Conservation (phyloP, 2,888 invertebrate species). For the Stramonita haemastoma region DNA sequence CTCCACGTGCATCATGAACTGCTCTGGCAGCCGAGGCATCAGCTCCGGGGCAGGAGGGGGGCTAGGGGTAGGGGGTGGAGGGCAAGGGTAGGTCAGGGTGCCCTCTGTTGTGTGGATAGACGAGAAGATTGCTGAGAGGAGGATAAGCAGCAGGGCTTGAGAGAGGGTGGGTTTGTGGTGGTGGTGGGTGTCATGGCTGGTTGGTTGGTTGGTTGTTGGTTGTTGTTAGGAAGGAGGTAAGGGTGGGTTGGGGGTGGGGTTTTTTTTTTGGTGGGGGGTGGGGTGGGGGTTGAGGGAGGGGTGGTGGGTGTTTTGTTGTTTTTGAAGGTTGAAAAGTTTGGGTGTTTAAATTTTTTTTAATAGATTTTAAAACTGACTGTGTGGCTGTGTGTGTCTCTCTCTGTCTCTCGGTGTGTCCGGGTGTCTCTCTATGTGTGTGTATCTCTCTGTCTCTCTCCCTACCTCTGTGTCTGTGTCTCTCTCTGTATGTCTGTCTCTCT, state of each 20-base stretch:
- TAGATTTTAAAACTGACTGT: neutral
- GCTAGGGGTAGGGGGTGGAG: neutral
- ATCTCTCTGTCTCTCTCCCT: neutral
- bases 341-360: neutral
- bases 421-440: neutral
- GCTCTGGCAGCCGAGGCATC: constrained; percentile 41
- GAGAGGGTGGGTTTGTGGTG: neutral
- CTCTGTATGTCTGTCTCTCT: too few species aligned
- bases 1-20: constrained; percentile 48
- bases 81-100: neutral
- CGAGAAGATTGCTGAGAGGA: neutral
- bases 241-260: neutral
- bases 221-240: neutral
- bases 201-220: neutral
- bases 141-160: neutral
- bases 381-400: neutral
- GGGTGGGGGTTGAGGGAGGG: neutral
- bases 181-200: too few species aligned
- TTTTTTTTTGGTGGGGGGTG: neutral
- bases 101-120: neutral
- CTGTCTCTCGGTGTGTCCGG: neutral
- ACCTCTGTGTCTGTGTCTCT: too few species aligned
- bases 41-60: neutral
- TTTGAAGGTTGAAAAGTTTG: neutral
- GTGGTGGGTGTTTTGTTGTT: too few species aligned